phyloP scores from a whole-genome alignment of 64 coral and sea anemone genomes.

The Acropora tenuis region DNA sequence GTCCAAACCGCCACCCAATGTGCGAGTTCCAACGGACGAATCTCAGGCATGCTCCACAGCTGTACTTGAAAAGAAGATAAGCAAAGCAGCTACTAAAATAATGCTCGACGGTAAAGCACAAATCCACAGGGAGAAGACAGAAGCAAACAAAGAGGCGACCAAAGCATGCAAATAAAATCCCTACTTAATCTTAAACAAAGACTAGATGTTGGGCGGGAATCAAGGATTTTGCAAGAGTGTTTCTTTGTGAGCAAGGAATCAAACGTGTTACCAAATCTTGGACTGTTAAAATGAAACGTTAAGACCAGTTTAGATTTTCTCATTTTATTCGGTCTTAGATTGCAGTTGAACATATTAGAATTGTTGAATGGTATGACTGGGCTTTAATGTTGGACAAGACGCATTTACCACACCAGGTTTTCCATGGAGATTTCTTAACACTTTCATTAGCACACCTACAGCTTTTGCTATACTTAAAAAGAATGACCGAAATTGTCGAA shows the following conservation, averaged over 20 bases:
- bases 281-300: too few relatives aligned
- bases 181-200: neutral
- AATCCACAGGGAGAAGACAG: neutral
- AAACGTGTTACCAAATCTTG: neutral
- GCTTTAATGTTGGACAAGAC: too few relatives aligned
- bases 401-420: too few relatives aligned
- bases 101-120: neutral
- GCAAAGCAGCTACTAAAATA: neutral
- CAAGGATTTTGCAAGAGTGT: neutral
- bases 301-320: neutral
- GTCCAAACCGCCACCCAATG: conserved; percentile 24
- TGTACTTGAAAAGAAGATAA: neutral
- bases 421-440: too few relatives aligned
- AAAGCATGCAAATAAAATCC: neutral
- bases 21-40: conserved; percentile 22
- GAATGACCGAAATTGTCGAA: too few relatives aligned
- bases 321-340: neutral
- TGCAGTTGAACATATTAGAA: too few relatives aligned
- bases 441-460: too few relatives aligned
- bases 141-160: neutral
- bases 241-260: conserved; percentile 8
- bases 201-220: neutral
- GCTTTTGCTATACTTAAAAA: too few relatives aligned
- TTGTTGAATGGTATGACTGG: too few relatives aligned
- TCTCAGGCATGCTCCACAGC: neutral